Conservation (phyloP, 1,140 invertebrate genomes). For the Lepidurus packardi region DNA sequence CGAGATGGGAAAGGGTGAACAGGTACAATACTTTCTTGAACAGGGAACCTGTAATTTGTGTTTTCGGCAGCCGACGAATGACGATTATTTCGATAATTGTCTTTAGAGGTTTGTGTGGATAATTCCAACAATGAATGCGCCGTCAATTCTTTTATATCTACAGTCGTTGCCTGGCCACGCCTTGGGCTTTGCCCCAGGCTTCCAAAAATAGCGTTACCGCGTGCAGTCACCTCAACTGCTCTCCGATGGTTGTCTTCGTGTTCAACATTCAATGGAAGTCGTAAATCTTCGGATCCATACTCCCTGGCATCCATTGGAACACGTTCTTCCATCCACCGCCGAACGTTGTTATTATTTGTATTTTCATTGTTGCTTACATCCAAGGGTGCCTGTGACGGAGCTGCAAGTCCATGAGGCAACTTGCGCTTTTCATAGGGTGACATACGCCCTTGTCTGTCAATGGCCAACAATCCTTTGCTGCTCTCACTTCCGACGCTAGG, state of each 20-base stretch:
- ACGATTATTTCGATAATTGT: not conserved
- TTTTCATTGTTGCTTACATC: not conserved
- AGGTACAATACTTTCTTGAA: slow-evolving; percentile 26
- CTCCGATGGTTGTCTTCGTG: not conserved
- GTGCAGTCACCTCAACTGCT: not conserved
- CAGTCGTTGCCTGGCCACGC: not conserved
- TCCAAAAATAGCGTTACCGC: not conserved
- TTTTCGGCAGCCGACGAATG: not conserved
- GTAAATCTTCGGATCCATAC: not conserved
- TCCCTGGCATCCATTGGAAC: not conserved
- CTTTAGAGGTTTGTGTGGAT: slow-evolving; percentile 13
- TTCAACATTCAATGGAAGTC: not conserved
- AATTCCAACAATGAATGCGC: not conserved
- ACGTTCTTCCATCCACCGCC: not conserved
- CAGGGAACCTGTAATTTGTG: slow-evolving; percentile 3
- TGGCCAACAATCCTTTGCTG: not conserved
- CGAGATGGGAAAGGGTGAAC: slow-evolving; percentile 25
- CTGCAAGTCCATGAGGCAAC: not conserved
- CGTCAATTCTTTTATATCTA: not conserved
- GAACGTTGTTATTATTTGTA: not conserved
- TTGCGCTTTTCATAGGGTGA: not conserved
- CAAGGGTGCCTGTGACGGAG: not conserved
- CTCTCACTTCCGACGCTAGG: not conserved
- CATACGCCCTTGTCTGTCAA: not conserved
- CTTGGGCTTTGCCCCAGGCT: not conserved